These are phyloP conservation scores for Condylura cristata DNA, from an alignment of 2,113 vertebrate species.

Conservation along the genomic window DNA sequence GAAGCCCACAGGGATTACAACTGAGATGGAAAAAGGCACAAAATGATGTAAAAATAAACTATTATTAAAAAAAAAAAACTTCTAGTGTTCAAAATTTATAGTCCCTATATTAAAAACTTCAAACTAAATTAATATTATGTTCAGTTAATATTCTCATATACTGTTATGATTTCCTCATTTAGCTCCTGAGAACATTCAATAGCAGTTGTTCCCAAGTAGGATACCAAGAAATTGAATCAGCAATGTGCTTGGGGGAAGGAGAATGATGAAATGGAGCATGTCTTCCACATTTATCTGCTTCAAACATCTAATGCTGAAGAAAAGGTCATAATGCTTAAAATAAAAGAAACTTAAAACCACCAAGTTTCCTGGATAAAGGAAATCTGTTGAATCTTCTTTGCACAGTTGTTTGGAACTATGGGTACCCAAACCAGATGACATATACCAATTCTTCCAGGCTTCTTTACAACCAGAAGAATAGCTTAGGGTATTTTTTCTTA, in stretches of 20 bases:
- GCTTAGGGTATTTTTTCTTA: neutral
- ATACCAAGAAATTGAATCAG: neutral
- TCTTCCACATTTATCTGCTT: neutral
- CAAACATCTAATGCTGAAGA: neutral
- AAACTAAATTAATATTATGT: slow-evolving; percentile 15
- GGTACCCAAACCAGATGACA: neutral
- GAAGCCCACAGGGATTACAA: too few relatives aligned
- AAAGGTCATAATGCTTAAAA: neutral
- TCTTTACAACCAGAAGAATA: neutral
- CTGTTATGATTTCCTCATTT: neutral
- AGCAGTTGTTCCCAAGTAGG: neutral
- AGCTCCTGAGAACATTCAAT: neutral
- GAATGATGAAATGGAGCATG: neutral
- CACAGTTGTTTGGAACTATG: neutral
- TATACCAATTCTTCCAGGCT: neutral
- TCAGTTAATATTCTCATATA: neutral
- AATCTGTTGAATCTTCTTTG: neutral
- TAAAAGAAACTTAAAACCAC: neutral
- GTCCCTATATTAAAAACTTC: neutral
- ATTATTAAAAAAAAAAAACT: too few relatives aligned
- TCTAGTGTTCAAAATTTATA: neutral
- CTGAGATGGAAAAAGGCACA: too few relatives aligned
- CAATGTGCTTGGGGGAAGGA: neutral
- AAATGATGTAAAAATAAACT: too few relatives aligned
- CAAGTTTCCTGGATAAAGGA: neutral